Evolutionary conservation across 2,113 vertebrate genomes (phyloP).

Genomic region (Pseudorasbora parva): DNA sequence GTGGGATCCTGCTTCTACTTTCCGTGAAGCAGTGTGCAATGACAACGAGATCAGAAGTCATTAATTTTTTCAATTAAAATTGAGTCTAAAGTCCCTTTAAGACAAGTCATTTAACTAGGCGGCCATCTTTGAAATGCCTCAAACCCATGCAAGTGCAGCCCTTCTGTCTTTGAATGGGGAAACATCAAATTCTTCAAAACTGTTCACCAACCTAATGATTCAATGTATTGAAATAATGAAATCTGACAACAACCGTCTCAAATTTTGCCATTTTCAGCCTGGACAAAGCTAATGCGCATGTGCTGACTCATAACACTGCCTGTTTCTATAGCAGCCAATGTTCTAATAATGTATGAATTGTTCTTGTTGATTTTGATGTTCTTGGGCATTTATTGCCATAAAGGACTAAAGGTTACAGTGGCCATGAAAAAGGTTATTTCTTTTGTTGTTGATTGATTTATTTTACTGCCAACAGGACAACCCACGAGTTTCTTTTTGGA

Average conservation of each 20-base stretch:
- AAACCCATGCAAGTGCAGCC: too few relatives aligned
- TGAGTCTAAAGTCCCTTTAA: too few relatives aligned
- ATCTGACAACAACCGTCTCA: too few relatives aligned
- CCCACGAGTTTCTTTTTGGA: constrained; percentile 98
- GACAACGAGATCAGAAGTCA: not conserved
- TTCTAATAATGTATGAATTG: not conserved
- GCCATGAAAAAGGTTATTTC: not conserved
- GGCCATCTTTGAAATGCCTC: too few relatives aligned
- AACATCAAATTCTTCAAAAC: too few relatives aligned
- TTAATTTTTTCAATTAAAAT: not conserved
- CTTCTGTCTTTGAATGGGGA: too few relatives aligned
- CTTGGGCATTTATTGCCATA: not conserved
- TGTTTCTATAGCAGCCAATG: not conserved
- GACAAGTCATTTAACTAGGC: too few relatives aligned
- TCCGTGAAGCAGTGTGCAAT: not conserved
- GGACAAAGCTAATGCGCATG: too few relatives aligned
- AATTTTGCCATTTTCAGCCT: too few relatives aligned
- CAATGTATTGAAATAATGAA: too few relatives aligned
- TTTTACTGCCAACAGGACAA: constrained; percentile 82
- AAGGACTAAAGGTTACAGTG: not conserved
- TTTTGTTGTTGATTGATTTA: not conserved
- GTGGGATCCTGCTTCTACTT: not conserved
- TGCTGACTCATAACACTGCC: too few relatives aligned
- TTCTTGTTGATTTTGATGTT: not conserved
- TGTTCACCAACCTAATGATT: too few relatives aligned